phyloP scores from a whole-genome alignment of 2,113 vertebrate genomes.

The Pluvialis apricaria region DNA sequence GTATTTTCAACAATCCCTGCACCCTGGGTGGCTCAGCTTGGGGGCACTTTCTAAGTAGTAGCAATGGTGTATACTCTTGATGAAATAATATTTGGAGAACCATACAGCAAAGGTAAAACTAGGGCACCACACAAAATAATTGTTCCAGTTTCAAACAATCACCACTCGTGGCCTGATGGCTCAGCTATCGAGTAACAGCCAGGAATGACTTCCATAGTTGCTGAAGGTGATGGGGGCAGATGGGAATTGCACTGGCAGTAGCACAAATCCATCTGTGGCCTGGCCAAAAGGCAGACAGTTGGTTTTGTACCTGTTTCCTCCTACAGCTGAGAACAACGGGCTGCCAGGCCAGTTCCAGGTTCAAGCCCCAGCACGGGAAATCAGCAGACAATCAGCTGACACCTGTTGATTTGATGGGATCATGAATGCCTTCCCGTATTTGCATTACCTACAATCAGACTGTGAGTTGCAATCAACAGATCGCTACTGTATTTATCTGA shows the following conservation, averaged over 20 bases:
- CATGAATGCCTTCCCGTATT: not conserved
- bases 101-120: not conserved
- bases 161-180: not conserved
- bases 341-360: not conserved
- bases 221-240: not conserved
- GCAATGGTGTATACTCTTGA: not conserved
- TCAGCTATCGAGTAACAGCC: not conserved
- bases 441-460: not conserved
- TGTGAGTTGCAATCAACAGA: not conserved
- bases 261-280: not conserved
- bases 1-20: not conserved
- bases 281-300: not conserved
- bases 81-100: not conserved
- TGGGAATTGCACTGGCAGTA: not conserved
- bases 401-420: not conserved
- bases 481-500: not conserved
- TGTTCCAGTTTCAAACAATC: not conserved
- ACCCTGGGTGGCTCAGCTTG: not conserved
- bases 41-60: not conserved
- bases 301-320: not conserved
- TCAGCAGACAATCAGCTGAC: not conserved
- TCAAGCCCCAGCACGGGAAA: not conserved
- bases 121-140: not conserved
- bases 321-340: not conserved
- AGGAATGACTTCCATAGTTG: not conserved